Percentiles rank a stretch among this genome's conserved stretches.
Conservation (phyloP, 2,888 invertebrate genomes). For the Drosophila setosimentum region DNA sequence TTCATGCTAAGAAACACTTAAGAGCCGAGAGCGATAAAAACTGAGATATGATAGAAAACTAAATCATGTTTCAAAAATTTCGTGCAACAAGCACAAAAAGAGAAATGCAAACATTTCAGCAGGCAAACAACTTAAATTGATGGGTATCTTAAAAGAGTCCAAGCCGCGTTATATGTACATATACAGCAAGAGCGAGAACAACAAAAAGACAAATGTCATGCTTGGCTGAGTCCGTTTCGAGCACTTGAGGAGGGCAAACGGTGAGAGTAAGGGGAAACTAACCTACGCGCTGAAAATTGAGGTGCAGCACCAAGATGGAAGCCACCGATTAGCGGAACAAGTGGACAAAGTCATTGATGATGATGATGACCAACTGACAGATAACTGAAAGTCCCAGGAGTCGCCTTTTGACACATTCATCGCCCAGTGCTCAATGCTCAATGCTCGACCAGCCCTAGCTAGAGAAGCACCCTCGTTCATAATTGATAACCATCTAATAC, state of each 20-base stretch:
- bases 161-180: slow-evolving; percentile 30
- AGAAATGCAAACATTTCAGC: slow-evolving; percentile 6
- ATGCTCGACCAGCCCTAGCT: slow-evolving; percentile 17
- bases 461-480: neutral
- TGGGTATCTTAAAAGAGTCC: slow-evolving; percentile 11
- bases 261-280: neutral
- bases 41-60: slow-evolving; percentile 13
- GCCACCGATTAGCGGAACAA: slow-evolving; percentile 46
- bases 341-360: slow-evolving; percentile 31
- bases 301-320: slow-evolving; percentile 24
- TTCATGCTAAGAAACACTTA: slow-evolving; percentile 23
- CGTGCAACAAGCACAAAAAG: slow-evolving; percentile 5
- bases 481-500: slow-evolving; percentile 8
- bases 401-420: slow-evolving; percentile 25
- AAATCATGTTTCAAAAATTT: slow-evolving; percentile 30
- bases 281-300: slow-evolving; percentile 3
- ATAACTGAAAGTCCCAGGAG: slow-evolving; percentile 39
- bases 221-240: slow-evolving; percentile 36
- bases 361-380: slow-evolving; percentile 37
- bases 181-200: slow-evolving; percentile 31
- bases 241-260: slow-evolving; percentile 13
- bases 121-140: slow-evolving; percentile 20
- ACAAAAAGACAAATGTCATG: slow-evolving; percentile 61
- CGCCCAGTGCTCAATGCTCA: slow-evolving; percentile 29
- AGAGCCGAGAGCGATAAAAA: slow-evolving; percentile 5